These are phyloP conservation scores for Ischnura elegans DNA, from an alignment of 2,888 invertebrate species.

Conservation along the genomic window DNA sequence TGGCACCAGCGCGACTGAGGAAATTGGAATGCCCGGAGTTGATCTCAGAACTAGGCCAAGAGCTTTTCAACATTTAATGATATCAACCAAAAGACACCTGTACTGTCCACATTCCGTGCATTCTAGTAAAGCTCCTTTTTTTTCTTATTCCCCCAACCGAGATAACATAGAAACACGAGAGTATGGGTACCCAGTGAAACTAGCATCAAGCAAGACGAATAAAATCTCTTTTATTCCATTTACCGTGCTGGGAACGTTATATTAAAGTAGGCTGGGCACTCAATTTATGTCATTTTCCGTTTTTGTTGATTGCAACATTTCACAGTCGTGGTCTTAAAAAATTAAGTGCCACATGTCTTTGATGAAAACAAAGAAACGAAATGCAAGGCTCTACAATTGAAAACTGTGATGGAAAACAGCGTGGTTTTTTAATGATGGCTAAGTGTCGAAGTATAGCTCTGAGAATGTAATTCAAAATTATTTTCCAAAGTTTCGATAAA, in stretches of 20 bases:
- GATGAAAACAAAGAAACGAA: no score
- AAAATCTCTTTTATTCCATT: not conserved
- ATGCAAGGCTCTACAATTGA: no score
- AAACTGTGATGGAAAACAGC: no score
- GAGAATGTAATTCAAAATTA: no score
- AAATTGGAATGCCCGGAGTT: conserved; percentile 19
- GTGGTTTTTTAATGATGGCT: no score
- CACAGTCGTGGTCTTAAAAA: no score
- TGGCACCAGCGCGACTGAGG: not conserved
- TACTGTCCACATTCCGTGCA: not conserved
- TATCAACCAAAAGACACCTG: not conserved
- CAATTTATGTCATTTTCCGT: no score
- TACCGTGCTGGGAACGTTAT: not conserved
- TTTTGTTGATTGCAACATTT: no score
- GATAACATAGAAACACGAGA: not conserved
- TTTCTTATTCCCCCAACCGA: not conserved
- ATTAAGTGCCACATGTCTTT: no score
- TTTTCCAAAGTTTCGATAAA: no score
- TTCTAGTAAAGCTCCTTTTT: not conserved
- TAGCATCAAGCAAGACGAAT: not conserved
- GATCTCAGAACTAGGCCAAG: conserved; percentile 16
- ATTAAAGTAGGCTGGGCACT: not conserved
- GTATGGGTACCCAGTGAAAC: not conserved
- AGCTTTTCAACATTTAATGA: conserved; percentile 42
- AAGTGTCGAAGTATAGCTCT: no score